These are phyloP conservation scores for Epinotia demarniana DNA, from an alignment of 2,888 invertebrate species.

Conservation along the genomic window DNA sequence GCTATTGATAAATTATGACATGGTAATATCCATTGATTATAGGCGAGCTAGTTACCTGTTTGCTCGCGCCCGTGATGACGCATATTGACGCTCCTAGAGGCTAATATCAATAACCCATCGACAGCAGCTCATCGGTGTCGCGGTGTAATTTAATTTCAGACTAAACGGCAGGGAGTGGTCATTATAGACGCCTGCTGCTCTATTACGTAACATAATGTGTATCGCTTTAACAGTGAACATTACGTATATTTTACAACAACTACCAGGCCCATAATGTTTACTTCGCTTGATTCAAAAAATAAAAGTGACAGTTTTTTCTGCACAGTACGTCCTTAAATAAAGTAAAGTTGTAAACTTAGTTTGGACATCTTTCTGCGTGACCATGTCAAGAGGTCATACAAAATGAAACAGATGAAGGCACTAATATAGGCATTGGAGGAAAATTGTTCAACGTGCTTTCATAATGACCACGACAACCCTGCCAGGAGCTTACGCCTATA, in stretches of 20 bases:
- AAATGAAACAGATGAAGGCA: too few species aligned
- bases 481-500: too few species aligned
- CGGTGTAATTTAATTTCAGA: slow-evolving; percentile 79
- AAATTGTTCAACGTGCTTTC: too few species aligned
- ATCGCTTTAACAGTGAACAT: background rate
- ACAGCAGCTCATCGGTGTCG: slow-evolving; percentile 72
- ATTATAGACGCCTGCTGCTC: slow-evolving; percentile 53
- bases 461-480: too few species aligned
- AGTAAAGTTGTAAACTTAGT: too few species aligned
- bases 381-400: too few species aligned
- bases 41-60: slow-evolving; percentile 57
- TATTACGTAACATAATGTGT: slow-evolving; percentile 52
- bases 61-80: slow-evolving; percentile 73
- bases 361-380: too few species aligned
- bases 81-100: slow-evolving; percentile 70
- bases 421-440: too few species aligned
- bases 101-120: slow-evolving; percentile 81
- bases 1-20: slow-evolving; percentile 15
- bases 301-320: too few species aligned
- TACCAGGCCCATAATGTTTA: background rate
- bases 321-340: too few species aligned
- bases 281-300: background rate
- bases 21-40: slow-evolving; percentile 10
- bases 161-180: slow-evolving; percentile 74
- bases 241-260: background rate